phyloP scores from a whole-genome alignment of 2,797 vertebrate genomes.

The Naso thynnoides region DNA sequence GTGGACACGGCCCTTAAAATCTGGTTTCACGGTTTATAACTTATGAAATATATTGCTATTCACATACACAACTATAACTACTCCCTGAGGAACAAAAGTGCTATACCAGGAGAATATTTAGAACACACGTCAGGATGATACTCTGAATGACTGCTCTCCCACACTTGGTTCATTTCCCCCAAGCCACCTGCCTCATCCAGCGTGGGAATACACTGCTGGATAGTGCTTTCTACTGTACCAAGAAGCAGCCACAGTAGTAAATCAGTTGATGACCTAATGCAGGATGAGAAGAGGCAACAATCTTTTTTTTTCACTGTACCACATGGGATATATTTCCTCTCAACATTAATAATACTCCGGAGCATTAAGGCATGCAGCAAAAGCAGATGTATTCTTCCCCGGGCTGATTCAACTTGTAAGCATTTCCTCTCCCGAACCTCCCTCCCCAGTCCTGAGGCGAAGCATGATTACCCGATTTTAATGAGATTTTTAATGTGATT shows the following conservation, averaged over 20 bases:
- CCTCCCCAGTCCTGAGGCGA: constrained; percentile 73
- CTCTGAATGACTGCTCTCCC: constrained; percentile 57
- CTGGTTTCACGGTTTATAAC: constrained; percentile 11
- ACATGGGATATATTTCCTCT: constrained; percentile 84
- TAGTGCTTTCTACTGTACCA: constrained; percentile 46
- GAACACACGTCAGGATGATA: constrained; percentile 44
- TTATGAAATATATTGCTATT: constrained; percentile 33
- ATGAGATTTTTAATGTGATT: constrained; percentile 85
- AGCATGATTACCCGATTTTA: constrained; percentile 85
- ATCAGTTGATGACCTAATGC: constrained; percentile 78
- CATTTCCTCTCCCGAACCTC: constrained; percentile 69
- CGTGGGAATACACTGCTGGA: constrained; percentile 64
- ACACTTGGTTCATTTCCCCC: constrained; percentile 58
- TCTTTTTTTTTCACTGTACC: constrained; percentile 52
- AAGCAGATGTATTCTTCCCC: constrained; percentile 82
- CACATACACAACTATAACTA: background rate
- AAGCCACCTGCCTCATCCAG: constrained; percentile 67
- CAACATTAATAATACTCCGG: constrained; percentile 79
- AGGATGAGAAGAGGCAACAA: constrained; percentile 73
- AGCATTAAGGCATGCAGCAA: constrained; percentile 82
- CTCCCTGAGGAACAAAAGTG: constrained; percentile 36
- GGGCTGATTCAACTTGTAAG: constrained; percentile 81
- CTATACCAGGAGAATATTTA: constrained; percentile 49
- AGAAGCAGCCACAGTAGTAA: constrained; percentile 62
- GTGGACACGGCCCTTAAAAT: no score